Evolutionary conservation across 23 tunicate genomes (phyloP).

Genomic region (Styela plicata): DNA sequence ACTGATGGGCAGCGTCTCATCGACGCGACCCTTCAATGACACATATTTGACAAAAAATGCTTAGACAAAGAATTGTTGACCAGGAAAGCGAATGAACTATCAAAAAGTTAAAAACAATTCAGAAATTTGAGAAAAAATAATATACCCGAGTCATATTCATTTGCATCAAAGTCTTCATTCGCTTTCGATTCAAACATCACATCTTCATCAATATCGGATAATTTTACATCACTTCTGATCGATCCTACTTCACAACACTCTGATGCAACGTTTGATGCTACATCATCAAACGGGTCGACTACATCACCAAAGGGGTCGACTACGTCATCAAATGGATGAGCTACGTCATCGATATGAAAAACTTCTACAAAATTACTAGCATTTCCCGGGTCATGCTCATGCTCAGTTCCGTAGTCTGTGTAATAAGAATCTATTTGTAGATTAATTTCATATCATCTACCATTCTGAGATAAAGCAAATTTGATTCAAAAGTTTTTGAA

Average conservation of each 20-base stretch:
- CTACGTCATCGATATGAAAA: not conserved
- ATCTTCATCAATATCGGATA: not conserved
- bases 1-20: no score
- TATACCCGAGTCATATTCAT: not conserved
- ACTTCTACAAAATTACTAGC: not conserved
- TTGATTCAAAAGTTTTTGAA: no score
- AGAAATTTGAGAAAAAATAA: not conserved
- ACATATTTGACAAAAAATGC: no score
- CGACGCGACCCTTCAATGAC: no score
- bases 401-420: not conserved
- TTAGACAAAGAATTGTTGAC: no score
- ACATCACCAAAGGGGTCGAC: not conserved
- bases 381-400: not conserved
- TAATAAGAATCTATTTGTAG: no score
- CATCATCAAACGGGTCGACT: not conserved
- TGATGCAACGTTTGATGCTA: not conserved
- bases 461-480: no score
- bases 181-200: not conserved
- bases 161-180: not conserved
- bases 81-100: no score
- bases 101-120: no score
- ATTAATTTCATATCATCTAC: no score
- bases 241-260: constrained; percentile 28
- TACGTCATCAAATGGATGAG: not conserved
- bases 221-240: not conserved